Conservation (phyloP, 2,888 invertebrate species). For the Mesochorus sp. region DNA sequence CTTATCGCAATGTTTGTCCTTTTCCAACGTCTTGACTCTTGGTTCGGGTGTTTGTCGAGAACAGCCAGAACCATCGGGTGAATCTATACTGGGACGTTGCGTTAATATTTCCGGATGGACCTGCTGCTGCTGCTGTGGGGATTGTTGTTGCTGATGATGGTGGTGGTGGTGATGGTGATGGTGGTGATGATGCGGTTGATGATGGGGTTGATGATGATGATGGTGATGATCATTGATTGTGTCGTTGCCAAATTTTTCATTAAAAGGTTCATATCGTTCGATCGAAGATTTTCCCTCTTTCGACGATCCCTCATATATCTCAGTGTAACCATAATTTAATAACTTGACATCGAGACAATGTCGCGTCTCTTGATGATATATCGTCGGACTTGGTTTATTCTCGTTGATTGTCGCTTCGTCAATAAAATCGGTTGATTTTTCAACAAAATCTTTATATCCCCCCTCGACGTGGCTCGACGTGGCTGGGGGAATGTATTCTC, state of each 20-base stretch:
- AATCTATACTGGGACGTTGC: slow-evolving; percentile 67
- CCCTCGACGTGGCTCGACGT: slow-evolving; percentile 67
- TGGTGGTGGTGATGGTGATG: too few species aligned
- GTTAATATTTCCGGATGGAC: slow-evolving; percentile 18
- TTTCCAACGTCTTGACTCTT: slow-evolving; percentile 66
- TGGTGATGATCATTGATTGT: slow-evolving; percentile 33
- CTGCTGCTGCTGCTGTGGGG: not conserved
- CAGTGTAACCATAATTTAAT: slow-evolving; percentile 70
- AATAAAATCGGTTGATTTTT: slow-evolving; percentile 73
- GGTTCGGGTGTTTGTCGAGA: slow-evolving; percentile 70
- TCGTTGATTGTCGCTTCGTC: slow-evolving; percentile 65
- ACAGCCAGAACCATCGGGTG: slow-evolving; percentile 71
- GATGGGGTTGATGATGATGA: too few species aligned
- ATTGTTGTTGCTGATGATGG: too few species aligned
- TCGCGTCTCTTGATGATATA: too few species aligned
- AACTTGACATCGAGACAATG: too few species aligned
- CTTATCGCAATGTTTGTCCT: slow-evolving; percentile 77
- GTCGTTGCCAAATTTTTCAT: slow-evolving; percentile 68
- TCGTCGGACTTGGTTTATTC: slow-evolving; percentile 46
- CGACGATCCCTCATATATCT: slow-evolving; percentile 68
- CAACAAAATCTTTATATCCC: slow-evolving; percentile 70
- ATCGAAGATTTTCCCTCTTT: slow-evolving; percentile 67
- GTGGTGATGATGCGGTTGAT: too few species aligned
- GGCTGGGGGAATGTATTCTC: slow-evolving; percentile 20
- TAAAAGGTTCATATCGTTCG: slow-evolving; percentile 69